Percentiles rank a stretch among this genome's conserved stretches.
phyloP scores from a whole-genome alignment of 2,113 vertebrate genomes.

The Alethe castanea region DNA sequence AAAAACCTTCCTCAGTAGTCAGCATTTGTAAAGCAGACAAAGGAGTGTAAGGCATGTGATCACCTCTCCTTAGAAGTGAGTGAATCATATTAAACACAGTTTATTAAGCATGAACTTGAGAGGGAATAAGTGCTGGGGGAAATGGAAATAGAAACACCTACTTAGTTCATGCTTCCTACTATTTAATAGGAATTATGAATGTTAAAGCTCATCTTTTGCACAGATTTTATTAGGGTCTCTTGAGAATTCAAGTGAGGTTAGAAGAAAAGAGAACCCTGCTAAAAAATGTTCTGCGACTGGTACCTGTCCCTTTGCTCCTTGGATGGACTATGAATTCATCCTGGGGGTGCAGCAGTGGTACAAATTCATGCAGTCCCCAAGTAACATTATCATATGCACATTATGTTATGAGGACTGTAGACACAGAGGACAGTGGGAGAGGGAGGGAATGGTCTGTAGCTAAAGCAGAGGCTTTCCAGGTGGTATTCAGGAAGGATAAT shows the following conservation, averaged over 20 bases:
- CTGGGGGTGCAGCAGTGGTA: not conserved
- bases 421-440: not conserved
- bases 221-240: not conserved
- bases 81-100: not conserved
- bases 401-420: not conserved
- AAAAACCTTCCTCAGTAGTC: fast-evolving
- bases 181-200: not conserved
- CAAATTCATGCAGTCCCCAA: not conserved
- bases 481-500: not conserved
- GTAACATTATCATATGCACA: not conserved
- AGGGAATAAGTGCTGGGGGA: not conserved
- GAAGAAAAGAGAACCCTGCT: not conserved
- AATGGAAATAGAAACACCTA: not conserved
- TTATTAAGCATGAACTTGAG: not conserved
- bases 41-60: not conserved
- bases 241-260: not conserved
- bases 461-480: not conserved
- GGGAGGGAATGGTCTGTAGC: not conserved
- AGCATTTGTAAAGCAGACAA: not conserved
- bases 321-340: not conserved
- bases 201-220: not conserved
- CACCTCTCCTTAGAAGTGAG: not conserved
- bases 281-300: not conserved
- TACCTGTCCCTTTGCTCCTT: not conserved
- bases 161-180: not conserved